Evolutionary conservation across 2,888 invertebrate genomes (phyloP).

Genomic region (Megaustenia siamemsis): DNA sequence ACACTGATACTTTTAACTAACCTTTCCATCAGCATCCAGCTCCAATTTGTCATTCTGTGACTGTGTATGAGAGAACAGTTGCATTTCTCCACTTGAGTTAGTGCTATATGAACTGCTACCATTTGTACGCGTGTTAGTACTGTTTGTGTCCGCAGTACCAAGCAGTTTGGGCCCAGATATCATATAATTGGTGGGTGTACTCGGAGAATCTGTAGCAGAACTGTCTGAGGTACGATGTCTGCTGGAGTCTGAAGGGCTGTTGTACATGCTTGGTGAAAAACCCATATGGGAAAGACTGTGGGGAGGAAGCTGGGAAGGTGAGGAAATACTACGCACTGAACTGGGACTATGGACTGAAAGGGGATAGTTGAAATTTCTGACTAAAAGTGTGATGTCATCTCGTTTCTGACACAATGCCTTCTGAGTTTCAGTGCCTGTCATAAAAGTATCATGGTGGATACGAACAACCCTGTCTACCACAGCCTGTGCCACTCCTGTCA

Average conservation of each 20-base stretch:
- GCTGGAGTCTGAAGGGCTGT: conserved; percentile 43
- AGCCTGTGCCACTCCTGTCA: conserved; percentile 91
- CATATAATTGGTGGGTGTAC: conserved; percentile 54
- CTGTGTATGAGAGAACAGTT: conserved; percentile 63
- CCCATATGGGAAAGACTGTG: conserved; percentile 17
- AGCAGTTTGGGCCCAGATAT: conserved; percentile 39
- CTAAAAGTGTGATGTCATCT: conserved; percentile 91
- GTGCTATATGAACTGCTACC: conserved; percentile 71
- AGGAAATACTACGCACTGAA: conserved; percentile 54
- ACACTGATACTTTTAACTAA: not conserved
- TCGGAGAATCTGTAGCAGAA: conserved; percentile 49
- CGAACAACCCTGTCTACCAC: conserved; percentile 91
- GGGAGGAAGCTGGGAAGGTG: conserved; percentile 38
- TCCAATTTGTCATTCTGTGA: conserved; percentile 75
- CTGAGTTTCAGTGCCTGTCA: conserved; percentile 79
- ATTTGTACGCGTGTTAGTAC: conserved; percentile 56
- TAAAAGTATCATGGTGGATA: conserved; percentile 89
- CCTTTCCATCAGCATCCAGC: conserved; percentile 84
- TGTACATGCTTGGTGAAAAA: conserved; percentile 29
- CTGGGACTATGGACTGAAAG: conserved; percentile 83
- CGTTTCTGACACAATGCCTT: conserved; percentile 82
- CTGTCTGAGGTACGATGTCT: conserved; percentile 35
- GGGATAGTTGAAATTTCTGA: conserved; percentile 91
- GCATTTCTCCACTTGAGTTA: conserved; percentile 73
- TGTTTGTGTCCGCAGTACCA: conserved; percentile 50